Conservation (phyloP, 2,888 invertebrate species). For the Hirtodrosophila trivittata region DNA sequence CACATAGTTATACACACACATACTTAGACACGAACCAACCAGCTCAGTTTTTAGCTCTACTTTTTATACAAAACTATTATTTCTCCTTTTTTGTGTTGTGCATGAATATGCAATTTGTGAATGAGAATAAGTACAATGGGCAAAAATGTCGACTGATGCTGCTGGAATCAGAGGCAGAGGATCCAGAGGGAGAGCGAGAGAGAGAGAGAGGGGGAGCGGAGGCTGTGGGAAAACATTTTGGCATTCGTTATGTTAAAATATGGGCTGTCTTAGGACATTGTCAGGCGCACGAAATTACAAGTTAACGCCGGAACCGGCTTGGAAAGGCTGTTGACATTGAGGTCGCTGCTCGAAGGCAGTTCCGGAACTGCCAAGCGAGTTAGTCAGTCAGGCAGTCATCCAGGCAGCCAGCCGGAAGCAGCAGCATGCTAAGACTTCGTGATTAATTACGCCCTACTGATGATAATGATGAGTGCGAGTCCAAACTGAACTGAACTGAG, state of each 20-base stretch:
- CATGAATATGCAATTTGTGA: slow-evolving; percentile 73
- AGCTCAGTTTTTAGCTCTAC: slow-evolving; percentile 42
- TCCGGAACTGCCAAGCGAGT: slow-evolving; percentile 53
- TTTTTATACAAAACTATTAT: slow-evolving; percentile 32
- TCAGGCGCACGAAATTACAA: slow-evolving; percentile 47
- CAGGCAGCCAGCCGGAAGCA: slow-evolving; percentile 44
- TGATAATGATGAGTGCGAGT: slow-evolving; percentile 61
- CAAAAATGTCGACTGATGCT: slow-evolving; percentile 29
- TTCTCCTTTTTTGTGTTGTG: slow-evolving; percentile 16
- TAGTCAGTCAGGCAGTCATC: slow-evolving; percentile 20
- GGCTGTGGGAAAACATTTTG: slow-evolving; percentile 36
- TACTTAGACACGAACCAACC: neutral
- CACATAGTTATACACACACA: slow-evolving; percentile 25
- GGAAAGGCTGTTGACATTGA: slow-evolving; percentile 46
- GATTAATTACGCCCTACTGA: slow-evolving; percentile 70
- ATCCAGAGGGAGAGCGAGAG: too few relatives aligned
- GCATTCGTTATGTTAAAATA: neutral
- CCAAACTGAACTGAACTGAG: neutral
- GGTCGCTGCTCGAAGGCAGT: slow-evolving; percentile 28
- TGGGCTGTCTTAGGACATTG: slow-evolving; percentile 49
- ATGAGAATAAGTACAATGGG: slow-evolving; percentile 38
- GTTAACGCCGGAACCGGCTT: slow-evolving; percentile 27
- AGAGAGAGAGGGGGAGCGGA: slow-evolving; percentile 5
- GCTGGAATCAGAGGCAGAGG: slow-evolving; percentile 20
- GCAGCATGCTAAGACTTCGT: slow-evolving; percentile 65